Evolutionary conservation across 2,888 invertebrate species (phyloP).

Genomic region (Trichogramma dendrolimi): DNA sequence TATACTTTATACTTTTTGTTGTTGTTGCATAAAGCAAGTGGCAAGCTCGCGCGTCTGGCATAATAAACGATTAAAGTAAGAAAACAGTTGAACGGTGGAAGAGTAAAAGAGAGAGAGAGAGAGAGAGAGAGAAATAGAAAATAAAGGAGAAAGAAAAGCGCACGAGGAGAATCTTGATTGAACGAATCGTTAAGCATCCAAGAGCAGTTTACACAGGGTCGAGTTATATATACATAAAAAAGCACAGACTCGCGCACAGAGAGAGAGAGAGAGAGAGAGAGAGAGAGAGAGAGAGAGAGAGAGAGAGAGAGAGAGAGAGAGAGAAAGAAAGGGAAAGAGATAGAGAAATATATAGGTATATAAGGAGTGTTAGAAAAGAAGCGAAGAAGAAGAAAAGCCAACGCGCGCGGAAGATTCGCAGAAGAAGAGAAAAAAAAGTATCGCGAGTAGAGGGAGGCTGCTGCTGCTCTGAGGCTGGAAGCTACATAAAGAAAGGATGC

Average conservation of each 20-base stretch:
- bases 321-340: constrained; percentile 22
- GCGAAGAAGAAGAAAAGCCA: background rate
- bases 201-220: too few species aligned
- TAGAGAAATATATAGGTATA: constrained; percentile 14
- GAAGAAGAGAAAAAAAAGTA: constrained; percentile 30
- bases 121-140: background rate
- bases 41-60: background rate
- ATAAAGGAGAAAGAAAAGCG: too few species aligned
- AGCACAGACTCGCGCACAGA: background rate
- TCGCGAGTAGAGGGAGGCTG: constrained; percentile 8
- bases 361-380: constrained; percentile 21
- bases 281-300: too few species aligned
- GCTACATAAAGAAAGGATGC: constrained; percentile 15
- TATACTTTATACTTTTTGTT: too few species aligned
- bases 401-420: constrained; percentile 12
- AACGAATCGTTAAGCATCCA: constrained; percentile 23
- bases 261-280: constrained; percentile 15
- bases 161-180: constrained; percentile 8
- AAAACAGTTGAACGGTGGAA: constrained; percentile 18
- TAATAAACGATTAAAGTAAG: constrained; percentile 16
- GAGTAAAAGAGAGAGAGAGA: constrained; percentile 10
- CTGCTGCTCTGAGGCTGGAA: constrained; percentile 11
- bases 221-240: background rate
- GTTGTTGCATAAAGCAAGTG: too few species aligned
- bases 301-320: constrained; percentile 29